phyloP scores from a whole-genome alignment of 2,113 vertebrate genomes.

The Ophiodon elongatus region DNA sequence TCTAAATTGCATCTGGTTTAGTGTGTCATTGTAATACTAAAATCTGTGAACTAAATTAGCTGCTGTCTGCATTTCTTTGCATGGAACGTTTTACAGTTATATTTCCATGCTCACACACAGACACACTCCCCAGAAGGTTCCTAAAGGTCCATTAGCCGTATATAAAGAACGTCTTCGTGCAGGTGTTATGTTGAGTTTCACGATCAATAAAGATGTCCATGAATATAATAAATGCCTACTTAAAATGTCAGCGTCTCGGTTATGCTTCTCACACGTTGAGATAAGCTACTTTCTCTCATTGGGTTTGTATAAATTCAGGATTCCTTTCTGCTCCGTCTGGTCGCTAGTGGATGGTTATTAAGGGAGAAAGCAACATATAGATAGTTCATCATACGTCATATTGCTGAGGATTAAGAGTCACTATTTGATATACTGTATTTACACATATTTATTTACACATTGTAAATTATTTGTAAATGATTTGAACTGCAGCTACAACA shows the following conservation, averaged over 20 bases:
- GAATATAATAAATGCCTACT: constrained; percentile 48
- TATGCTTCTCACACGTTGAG: neutral
- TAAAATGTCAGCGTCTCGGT: constrained; percentile 35
- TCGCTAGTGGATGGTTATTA: constrained; percentile 12
- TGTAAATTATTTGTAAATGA: neutral
- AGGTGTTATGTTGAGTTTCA: constrained; percentile 35
- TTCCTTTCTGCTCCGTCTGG: constrained; percentile 56
- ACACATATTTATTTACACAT: no score
- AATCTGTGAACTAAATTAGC: neutral
- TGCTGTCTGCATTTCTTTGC: neutral
- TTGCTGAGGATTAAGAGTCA: no score
- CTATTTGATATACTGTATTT: neutral
- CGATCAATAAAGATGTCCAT: constrained; percentile 48
- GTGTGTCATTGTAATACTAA: neutral
- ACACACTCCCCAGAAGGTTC: neutral
- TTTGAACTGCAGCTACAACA: neutral
- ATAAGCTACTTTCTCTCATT: constrained; percentile 26
- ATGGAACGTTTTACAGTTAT: neutral
- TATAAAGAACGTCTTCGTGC: constrained; percentile 5
- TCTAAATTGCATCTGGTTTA: neutral
- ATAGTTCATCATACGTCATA: neutral
- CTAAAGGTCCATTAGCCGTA: neutral
- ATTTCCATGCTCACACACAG: neutral
- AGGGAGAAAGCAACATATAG: neutral
- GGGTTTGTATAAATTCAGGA: constrained; percentile 53